A percentile compares a stretch with the other conserved stretches of the same genome.
Conservation (phyloP, 1,140 invertebrate genomes). For the Drosophila obscura region DNA sequence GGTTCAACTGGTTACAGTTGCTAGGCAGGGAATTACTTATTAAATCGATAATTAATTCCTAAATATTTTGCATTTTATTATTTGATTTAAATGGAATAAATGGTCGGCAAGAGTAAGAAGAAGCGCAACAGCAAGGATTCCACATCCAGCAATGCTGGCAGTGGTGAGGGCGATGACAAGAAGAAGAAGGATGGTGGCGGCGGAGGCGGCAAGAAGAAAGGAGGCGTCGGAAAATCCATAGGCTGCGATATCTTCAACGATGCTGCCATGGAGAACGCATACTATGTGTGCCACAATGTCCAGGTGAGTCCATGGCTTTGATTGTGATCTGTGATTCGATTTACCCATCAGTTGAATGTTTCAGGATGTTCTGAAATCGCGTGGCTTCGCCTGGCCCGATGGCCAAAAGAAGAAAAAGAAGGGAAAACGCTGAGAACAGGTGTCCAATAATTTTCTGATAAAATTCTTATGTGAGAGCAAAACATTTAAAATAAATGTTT, state of each 20-base stretch:
- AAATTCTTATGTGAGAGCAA: too few relatives aligned
- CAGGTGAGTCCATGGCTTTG: slow-evolving; percentile 86
- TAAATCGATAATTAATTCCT: slow-evolving; percentile 29
- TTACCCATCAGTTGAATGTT: background rate
- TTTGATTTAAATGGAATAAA: slow-evolving; percentile 20
- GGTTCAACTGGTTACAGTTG: slow-evolving; percentile 10
- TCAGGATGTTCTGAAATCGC: slow-evolving; percentile 85
- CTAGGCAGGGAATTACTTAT: slow-evolving; percentile 5
- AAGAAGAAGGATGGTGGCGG: slow-evolving; percentile 83
- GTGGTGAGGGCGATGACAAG: slow-evolving; percentile 81
- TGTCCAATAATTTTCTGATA: too few relatives aligned
- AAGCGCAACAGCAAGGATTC: slow-evolving; percentile 85
- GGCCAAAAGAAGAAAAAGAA: slow-evolving; percentile 93
- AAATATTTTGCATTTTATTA: background rate
- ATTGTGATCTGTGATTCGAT: background rate
- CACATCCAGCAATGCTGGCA: slow-evolving; percentile 83
- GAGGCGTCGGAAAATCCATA: slow-evolving; percentile 87
- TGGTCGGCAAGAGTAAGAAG: slow-evolving; percentile 84
- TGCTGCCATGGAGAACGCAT: slow-evolving; percentile 94
- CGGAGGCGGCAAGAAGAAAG: slow-evolving; percentile 85
- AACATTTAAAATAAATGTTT: too few relatives aligned
- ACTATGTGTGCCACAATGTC: slow-evolving; percentile 94
- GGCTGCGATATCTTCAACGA: slow-evolving; percentile 93
- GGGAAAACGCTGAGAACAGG: slow-evolving; percentile 64
- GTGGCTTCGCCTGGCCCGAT: slow-evolving; percentile 93